Conservation (phyloP, 2,113 vertebrate genomes). For the Morphnarchus princeps region DNA sequence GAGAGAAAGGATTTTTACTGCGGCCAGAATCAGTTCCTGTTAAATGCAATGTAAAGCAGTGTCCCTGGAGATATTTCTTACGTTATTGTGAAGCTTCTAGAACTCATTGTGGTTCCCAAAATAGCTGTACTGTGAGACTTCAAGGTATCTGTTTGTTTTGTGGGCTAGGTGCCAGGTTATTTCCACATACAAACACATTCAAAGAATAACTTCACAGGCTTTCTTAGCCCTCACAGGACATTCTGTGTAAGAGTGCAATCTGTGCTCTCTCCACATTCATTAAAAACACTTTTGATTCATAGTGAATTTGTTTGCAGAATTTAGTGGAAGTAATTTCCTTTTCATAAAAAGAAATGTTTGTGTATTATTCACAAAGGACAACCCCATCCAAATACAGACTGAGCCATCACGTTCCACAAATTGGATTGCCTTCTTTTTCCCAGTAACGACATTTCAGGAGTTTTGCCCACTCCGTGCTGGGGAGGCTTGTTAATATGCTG, state of each 20-base stretch:
- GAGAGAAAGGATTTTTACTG: background rate
- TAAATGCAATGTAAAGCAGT: background rate
- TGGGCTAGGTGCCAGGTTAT: background rate
- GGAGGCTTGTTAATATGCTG: background rate
- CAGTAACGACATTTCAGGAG: rapidly evolving
- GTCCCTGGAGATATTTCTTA: background rate
- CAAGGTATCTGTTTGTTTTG: conserved; percentile 32
- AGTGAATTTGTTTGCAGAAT: background rate
- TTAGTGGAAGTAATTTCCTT: background rate
- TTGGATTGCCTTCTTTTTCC: background rate
- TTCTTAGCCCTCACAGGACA: background rate
- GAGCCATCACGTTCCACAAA: background rate
- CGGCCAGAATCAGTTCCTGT: background rate
- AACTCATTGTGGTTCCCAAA: background rate
- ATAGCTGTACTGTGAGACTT: background rate
- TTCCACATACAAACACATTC: background rate
- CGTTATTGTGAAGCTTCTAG: background rate
- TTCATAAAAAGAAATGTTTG: background rate
- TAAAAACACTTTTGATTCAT: background rate
- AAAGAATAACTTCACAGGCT: background rate
- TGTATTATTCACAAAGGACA: rapidly evolving
- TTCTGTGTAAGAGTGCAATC: background rate
- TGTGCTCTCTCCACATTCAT: background rate
- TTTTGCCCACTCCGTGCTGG: background rate
- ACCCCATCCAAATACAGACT: background rate